Evolutionary conservation across 2,888 invertebrate species (phyloP).

Genomic region (Slavum lentiscoides): DNA sequence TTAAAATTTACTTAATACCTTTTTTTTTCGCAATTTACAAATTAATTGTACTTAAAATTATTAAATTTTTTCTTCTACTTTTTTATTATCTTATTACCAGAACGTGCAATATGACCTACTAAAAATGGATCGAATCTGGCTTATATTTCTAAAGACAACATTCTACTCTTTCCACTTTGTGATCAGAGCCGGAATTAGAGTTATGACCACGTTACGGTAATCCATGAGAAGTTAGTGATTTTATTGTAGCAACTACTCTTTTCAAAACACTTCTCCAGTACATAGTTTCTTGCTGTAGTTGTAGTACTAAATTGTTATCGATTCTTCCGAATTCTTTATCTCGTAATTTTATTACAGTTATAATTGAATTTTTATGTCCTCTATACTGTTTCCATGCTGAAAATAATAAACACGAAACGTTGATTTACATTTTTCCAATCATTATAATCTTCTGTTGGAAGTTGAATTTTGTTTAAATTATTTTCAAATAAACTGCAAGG

Average conservation of each 20-base stretch:
- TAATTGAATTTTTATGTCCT: conserved; percentile 23
- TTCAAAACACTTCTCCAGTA: conserved; percentile 26
- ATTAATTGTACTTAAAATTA: not conserved
- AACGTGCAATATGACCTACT: conserved; percentile 33
- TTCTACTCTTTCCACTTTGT: conserved; percentile 41
- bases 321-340: conserved; percentile 18
- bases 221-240: conserved; percentile 20
- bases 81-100: conserved; percentile 20
- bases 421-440: conserved; percentile 22
- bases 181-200: conserved; percentile 23
- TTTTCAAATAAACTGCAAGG: conserved; percentile 16
- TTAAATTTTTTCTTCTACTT: not conserved
- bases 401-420: too few species aligned
- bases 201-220: conserved; percentile 14
- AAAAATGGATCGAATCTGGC: conserved; percentile 50
- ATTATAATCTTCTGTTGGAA: conserved; percentile 10
- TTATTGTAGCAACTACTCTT: conserved; percentile 24
- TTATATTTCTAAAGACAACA: conserved; percentile 41
- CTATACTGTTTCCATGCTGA: conserved; percentile 7
- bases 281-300: conserved; percentile 19
- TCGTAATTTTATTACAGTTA: conserved; percentile 18
- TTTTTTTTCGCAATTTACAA: conserved; percentile 2
- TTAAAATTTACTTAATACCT: not conserved
- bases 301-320: conserved; percentile 14
- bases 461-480: conserved; percentile 1